These are phyloP conservation scores for Struthidea cinerea DNA, from an alignment of 2,113 vertebrate species.

Conservation along the genomic window DNA sequence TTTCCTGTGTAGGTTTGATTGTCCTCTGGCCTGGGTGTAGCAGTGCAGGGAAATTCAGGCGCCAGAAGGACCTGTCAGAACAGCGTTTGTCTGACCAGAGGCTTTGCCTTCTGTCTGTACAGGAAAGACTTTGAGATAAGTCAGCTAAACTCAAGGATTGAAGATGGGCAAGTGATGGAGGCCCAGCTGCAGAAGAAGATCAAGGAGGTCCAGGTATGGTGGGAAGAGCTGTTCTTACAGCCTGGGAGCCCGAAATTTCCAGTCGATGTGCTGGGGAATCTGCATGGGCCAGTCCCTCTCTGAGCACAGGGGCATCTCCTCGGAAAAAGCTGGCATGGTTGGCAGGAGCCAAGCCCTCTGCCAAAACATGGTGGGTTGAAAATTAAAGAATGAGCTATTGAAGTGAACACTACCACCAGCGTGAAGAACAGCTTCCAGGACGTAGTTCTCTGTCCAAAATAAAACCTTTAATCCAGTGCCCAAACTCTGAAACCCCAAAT, in stretches of 20 bases:
- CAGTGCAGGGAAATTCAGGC: not conserved
- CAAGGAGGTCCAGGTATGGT: constrained; percentile 87
- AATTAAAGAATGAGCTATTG: not conserved
- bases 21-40: not conserved
- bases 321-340: not conserved
- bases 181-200: constrained; percentile 91
- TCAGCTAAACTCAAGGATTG: constrained; percentile 81
- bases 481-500: not conserved
- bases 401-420: not conserved
- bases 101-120: not conserved
- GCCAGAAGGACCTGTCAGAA: not conserved
- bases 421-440: not conserved
- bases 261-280: not conserved
- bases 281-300: not conserved
- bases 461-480: not conserved
- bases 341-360: not conserved
- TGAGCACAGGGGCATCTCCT: not conserved
- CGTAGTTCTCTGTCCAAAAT: not conserved
- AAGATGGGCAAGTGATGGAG: constrained; percentile 84
- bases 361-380: not conserved
- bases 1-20: not conserved
- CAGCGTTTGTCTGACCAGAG: not conserved
- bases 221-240: not conserved
- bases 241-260: not conserved
- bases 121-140: constrained; percentile 92